Evolutionary conservation across 2,113 vertebrate species (phyloP), one percentile per base, ranked within the genome.

Genomic region (Leucoraja erinaceus): DNA sequence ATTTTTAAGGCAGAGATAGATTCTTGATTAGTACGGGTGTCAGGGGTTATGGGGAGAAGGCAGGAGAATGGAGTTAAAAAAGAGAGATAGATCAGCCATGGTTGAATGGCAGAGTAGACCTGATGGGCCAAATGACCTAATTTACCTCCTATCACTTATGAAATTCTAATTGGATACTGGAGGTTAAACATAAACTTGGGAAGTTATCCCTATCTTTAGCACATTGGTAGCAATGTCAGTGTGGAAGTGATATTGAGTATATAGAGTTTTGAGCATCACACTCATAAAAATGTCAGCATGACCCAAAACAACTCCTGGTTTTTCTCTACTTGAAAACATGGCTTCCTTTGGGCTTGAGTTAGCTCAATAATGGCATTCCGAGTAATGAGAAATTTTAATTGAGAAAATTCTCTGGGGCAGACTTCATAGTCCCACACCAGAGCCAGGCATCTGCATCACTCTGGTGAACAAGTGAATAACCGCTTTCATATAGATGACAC

Each of bases 371-470:
- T 83, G 20, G 20, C 79, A 83, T 83, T 5, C 79, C 79, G 3
- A 9, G 22, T 83, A 83, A 83, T 83, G 79, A 59, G 47, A 56
- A 22, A 83, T 56, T 83, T 83, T 83, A 83, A 83, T 56, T 83
- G 79, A 83, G 59, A 9, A 54, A 83, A 59, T 83, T 83, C 79
- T 59, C 54, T 28, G 54, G 59, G 79, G 47, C 22, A 59, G 31
- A 38, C 77, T 47, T 38, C 28, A 79, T 47, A 79, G 38, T 47
- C 77, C 77, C 77, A 83, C 79, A 59, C 47, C 54, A 83, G 54
- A 59, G 20, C 54, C 38, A 83, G 47, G 54, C 79, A 83, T 28
- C 47, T 83, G 79, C 22, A 22, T 20, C 9, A 83, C 79, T 9
- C 54, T 1, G 25, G 47, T 83, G 25, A 83, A 83, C 79, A 83